Conservation (phyloP, 2,113 vertebrate species). For the Cochlearius cochlearius region DNA sequence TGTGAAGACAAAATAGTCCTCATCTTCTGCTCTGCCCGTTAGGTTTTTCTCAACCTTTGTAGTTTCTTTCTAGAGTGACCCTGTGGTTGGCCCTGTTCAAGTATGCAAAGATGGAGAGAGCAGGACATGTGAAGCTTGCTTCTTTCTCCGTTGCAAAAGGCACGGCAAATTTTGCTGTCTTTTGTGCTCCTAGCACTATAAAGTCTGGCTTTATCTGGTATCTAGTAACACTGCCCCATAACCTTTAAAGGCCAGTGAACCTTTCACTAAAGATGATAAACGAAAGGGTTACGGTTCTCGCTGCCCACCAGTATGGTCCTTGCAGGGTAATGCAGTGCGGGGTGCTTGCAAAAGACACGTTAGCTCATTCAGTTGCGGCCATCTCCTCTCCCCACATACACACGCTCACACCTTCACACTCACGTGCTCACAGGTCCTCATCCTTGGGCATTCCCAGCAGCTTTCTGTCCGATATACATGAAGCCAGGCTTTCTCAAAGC, state of each 20-base stretch:
- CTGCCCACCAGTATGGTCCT: not conserved
- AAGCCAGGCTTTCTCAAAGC: not conserved
- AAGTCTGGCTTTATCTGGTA: not conserved
- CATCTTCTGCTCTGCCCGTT: not conserved
- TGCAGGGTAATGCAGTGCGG: not conserved
- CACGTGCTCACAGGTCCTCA: not conserved
- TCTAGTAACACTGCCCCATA: not conserved
- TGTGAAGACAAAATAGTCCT: not conserved
- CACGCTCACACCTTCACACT: not conserved
- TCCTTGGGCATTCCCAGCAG: not conserved
- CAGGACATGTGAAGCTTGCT: not conserved
- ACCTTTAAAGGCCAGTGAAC: not conserved
- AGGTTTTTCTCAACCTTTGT: not conserved
- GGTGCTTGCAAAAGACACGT: not conserved
- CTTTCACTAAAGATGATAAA: not conserved
- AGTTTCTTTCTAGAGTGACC: not conserved
- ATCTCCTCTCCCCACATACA: not conserved
- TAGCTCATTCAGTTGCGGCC: not conserved
- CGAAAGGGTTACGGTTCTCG: not conserved
- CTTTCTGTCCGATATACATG: not conserved
- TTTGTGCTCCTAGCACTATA: not conserved
- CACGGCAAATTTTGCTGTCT: rapidly evolving
- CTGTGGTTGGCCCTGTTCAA: not conserved
- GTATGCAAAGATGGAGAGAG: not conserved
- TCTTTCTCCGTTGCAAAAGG: not conserved